Evolutionary conservation across 1,140 invertebrate species (phyloP).

Genomic region (Arion vulgaris): DNA sequence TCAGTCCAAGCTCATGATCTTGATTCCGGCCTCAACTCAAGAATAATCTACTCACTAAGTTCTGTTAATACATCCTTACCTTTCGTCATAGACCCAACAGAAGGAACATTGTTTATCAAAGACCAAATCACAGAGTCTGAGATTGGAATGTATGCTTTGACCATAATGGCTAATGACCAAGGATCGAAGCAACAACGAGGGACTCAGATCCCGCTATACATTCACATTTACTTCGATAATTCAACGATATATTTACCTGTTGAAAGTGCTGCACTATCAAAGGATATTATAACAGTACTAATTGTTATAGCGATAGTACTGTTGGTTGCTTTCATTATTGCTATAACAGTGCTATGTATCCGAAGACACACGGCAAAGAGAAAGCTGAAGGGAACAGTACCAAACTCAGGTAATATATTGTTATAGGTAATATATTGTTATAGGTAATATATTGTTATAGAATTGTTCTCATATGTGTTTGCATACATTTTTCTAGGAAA

Average conservation of each 20-base stretch:
- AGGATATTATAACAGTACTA: slow-evolving; percentile 27
- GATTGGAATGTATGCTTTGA: slow-evolving; percentile 84
- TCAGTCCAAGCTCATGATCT: slow-evolving; percentile 49
- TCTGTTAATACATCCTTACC: slow-evolving; percentile 83
- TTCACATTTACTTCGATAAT: slow-evolving; percentile 75
- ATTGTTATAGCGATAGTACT: slow-evolving; percentile 13
- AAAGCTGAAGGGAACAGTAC: slow-evolving; percentile 77
- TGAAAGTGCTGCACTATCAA: slow-evolving; percentile 62
- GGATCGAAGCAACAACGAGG: slow-evolving; percentile 84
- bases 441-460: no score
- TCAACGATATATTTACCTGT: slow-evolving; percentile 66
- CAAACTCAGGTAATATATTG: slow-evolving; percentile 22
- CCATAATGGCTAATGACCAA: slow-evolving; percentile 90
- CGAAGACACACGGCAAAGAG: slow-evolving; percentile 86
- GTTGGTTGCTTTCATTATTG: slow-evolving; percentile 20
- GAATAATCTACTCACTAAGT: slow-evolving; percentile 92
- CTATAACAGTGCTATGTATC: slow-evolving; percentile 1
- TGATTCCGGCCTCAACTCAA: slow-evolving; percentile 81
- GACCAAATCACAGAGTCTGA: slow-evolving; percentile 77
- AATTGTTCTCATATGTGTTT: no score
- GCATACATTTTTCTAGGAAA: no score
- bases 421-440: no score
- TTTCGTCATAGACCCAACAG: slow-evolving; percentile 88
- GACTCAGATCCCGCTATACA: slow-evolving; percentile 83
- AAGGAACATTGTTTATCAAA: slow-evolving; percentile 82